Evolutionary conservation across 1,140 invertebrate genomes (phyloP).

Genomic region (Cataglyphis hispanica): DNA sequence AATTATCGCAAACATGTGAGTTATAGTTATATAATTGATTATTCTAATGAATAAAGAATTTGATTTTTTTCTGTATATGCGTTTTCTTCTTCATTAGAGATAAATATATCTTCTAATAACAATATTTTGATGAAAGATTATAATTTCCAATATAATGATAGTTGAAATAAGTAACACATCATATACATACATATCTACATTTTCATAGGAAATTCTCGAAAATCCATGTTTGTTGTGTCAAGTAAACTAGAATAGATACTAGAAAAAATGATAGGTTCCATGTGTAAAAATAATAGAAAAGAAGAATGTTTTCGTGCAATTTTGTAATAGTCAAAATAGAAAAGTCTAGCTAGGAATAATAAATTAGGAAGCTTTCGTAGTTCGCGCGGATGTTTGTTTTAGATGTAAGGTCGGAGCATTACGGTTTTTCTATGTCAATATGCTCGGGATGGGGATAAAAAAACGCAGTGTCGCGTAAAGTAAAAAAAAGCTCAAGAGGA

Average conservation of each 20-base stretch:
- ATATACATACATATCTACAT: not conserved
- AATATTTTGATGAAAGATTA: conserved; percentile 12
- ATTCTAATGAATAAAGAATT: conserved; percentile 17
- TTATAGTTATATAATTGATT: not conserved
- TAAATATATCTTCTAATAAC: not conserved
- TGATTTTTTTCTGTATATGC: not conserved
- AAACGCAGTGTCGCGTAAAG: conserved; percentile 28
- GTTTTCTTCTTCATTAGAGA: not conserved
- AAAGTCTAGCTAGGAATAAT: conserved; percentile 23
- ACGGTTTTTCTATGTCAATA: not conserved
- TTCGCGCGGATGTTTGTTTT: not conserved
- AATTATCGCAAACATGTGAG: conserved; percentile 2
- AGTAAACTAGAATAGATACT: conserved; percentile 12
- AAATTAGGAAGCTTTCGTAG: conserved; percentile 58
- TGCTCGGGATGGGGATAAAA: conserved; percentile 7
- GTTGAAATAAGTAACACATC: not conserved
- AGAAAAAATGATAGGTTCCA: not conserved
- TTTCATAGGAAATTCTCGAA: not conserved
- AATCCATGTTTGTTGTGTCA: not conserved
- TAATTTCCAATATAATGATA: not conserved
- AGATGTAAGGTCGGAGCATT: not conserved
- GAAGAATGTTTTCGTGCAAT: conserved; percentile 25
- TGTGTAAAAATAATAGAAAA: not conserved
- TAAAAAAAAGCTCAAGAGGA: conserved; percentile 28
- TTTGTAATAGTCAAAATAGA: not conserved